Conservation (phyloP, 37 sponge, comb jelly and placozoan genomes). For the Diacarnus erythraeanus region DNA sequence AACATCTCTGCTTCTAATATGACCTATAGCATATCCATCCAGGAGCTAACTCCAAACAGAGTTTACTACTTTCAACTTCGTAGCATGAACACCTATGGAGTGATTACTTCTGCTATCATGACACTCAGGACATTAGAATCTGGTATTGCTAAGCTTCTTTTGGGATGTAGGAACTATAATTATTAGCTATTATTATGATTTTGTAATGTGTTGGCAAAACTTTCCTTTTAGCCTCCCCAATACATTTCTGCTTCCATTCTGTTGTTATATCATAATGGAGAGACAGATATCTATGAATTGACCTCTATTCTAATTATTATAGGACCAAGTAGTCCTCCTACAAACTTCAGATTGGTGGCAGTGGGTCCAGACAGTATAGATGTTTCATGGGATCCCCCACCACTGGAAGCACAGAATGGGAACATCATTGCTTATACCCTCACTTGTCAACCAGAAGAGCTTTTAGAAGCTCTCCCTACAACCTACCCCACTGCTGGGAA, state of each 20-base stretch:
- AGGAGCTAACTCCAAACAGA: slow-evolving; percentile 10
- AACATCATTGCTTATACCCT: slow-evolving; percentile 17
- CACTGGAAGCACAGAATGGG: slow-evolving; percentile 20
- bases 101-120: not conserved
- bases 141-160: slow-evolving; percentile 1
- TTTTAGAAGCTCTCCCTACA: not conserved
- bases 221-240: too few species aligned
- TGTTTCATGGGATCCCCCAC: slow-evolving; percentile 20
- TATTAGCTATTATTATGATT: not conserved
- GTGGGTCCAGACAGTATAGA: not conserved
- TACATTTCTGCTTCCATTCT: too few species aligned
- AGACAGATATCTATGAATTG: not conserved
- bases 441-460: slow-evolving; percentile 1
- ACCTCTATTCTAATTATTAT: not conserved
- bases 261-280: too few species aligned
- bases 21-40: not conserved
- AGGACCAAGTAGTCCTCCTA: slow-evolving; percentile 34
- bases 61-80: slow-evolving; percentile 24
- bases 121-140: slow-evolving; percentile 13
- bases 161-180: too few species aligned
- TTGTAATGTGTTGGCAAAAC: not conserved
- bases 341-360: not conserved
- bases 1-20: slow-evolving; percentile 18
- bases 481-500: not conserved
- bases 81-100: not conserved